Evolutionary conservation across 2,797 vertebrate genomes (phyloP).

Genomic region (Euphonia xanthogaster): DNA sequence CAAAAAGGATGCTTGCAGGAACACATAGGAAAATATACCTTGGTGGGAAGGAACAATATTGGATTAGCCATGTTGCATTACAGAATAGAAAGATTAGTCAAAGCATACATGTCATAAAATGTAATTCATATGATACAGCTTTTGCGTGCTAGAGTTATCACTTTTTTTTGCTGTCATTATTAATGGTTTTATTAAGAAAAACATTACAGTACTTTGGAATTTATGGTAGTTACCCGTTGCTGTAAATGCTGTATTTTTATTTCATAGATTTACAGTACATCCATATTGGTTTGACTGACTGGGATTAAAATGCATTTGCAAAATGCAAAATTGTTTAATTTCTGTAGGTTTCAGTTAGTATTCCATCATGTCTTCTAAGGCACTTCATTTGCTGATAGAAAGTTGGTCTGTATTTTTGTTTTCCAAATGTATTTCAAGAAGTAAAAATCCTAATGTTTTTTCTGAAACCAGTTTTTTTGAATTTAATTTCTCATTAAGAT

Average conservation of each 20-base stretch:
- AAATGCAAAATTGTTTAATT: background rate
- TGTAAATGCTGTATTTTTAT: background rate
- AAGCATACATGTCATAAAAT: background rate
- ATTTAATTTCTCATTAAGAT: constrained; percentile 6
- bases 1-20: background rate
- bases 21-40: background rate
- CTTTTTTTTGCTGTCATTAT: background rate
- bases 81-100: background rate
- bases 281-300: background rate
- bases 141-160: background rate
- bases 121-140: background rate
- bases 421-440: background rate
- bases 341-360: background rate
- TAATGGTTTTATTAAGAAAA: background rate
- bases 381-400: background rate
- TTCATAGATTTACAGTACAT: background rate
- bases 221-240: background rate
- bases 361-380: background rate
- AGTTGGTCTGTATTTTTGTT: background rate
- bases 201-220: background rate
- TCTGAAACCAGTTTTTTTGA: background rate
- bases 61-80: background rate
- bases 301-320: background rate
- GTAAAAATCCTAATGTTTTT: background rate
- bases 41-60: background rate